These are phyloP conservation scores for Pipra filicauda DNA, from an alignment of 2,113 vertebrate species.

Conservation along the genomic window DNA sequence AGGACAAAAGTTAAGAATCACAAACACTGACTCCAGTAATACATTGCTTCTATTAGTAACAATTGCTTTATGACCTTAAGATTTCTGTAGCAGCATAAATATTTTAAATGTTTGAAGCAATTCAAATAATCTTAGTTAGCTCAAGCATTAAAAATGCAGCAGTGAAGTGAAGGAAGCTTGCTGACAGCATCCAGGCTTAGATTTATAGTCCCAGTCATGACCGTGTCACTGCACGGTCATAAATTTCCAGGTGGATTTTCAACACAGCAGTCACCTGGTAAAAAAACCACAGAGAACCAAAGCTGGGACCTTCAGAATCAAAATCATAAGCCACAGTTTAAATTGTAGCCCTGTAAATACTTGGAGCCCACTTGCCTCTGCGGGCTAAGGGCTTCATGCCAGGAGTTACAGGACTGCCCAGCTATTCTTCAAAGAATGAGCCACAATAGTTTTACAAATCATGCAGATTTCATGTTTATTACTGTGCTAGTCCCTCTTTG, in stretches of 20 bases:
- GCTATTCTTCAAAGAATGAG: background rate
- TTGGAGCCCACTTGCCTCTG: background rate
- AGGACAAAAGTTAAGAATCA: constrained; percentile 13
- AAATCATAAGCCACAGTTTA: background rate
- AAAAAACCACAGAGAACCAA: background rate
- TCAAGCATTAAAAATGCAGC: constrained; percentile 67
- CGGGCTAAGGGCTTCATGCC: background rate
- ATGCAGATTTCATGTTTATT: background rate
- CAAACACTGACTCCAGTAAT: background rate
- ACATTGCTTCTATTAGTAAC: constrained; percentile 43
- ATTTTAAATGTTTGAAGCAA: constrained; percentile 67
- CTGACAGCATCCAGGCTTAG: constrained; percentile 20
- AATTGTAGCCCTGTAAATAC: background rate
- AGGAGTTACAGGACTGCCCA: background rate
- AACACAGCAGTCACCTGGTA: background rate
- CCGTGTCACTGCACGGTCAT: background rate
- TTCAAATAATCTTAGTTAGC: constrained; percentile 60
- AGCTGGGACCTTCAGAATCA: background rate
- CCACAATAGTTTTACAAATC: background rate
- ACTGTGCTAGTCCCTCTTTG: background rate
- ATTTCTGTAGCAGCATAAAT: constrained; percentile 62
- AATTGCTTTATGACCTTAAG: constrained; percentile 64
- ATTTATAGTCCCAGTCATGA: background rate
- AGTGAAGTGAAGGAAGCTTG: constrained; percentile 9
- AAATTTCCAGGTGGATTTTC: background rate